Evolutionary conservation across 2,888 invertebrate genomes (phyloP), one percentile per base, ranked within the genome.

Genomic region (Hirtodrosophila trivittata): DNA sequence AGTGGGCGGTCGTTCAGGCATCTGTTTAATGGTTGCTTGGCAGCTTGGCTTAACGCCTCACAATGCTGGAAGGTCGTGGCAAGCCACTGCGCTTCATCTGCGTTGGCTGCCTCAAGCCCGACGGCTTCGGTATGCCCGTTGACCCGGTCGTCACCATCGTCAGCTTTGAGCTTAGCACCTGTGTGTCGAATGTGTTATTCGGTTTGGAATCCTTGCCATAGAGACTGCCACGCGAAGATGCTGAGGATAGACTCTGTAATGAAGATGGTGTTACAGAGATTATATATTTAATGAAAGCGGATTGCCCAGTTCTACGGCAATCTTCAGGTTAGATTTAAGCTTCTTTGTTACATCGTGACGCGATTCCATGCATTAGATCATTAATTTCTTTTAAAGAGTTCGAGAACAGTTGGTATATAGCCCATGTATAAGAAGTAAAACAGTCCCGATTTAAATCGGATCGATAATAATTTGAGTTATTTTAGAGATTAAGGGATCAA

Each of bases 71-170:
- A 14, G 89, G 90, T 38, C 89, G 84, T 5, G 91, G 91, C 59
- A 91, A 83, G 21, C 89, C 90, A 77, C 91, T 90, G 62, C 89
- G 88, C 74, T 89, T 89, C n/a, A 83, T 69, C 52, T 81, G 87
- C 38, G 89, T 81, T 4, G 90, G 90, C 38, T 84, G 89, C 35
- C 90, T 75, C 37, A 90, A 65, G 21, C 90, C 89, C 26, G 89
- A 89, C 6, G 90, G 90, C 66, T 90, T 90, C 8, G 89, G 89
- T 63, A 90, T 89, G 51, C 89, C 89, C 14, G 87, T 86, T 51
- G 82, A 60, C 45, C 88, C 83, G n/a, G 83, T 84, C 9, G 81
- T 88, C 12, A 87, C 80, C 67, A 88, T 87, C 18, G 87, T 83
- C n/a, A 84, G 72, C 57, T 81, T 77, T 9, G 81, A 62, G 46